Base-by-base conservation (phyloP, 2,888 invertebrate genomes). In the Chrysodeixis includens region DNA sequence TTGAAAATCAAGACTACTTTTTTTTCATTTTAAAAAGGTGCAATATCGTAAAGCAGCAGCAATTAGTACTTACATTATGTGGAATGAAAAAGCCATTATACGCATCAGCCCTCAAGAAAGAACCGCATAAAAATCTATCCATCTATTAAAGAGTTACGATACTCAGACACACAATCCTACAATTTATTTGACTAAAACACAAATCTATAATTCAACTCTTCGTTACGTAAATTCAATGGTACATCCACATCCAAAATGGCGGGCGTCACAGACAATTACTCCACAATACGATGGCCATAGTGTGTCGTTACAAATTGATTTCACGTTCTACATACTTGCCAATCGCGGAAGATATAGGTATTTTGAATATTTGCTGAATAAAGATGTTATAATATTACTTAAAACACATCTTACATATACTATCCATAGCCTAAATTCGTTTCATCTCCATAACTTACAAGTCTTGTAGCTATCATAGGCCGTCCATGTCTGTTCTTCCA, bases 281-380 rank as follows among this genome's bases (percentile, higher is more conserved):
- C 14, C 20, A 56, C 52, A 52, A 62, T 40, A 20, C 44, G 57
- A 56, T 20, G 1, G 32, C n/a, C 18, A 64, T 64, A 54, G 58
- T 64, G 53, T 26, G 16, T n/a, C 46, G 63, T 22, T 9, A 1
- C 46, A 22, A 64, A 64, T 58, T 46, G 46, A 64, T 64, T 58
- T 49, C 14, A 46, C 44, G 63, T 58, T 32, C 53, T 6, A 64
- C 22, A 32, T 54, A 12, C 22, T 26, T 22, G 12, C 53, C 2
- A 12, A 9, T 44, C 12, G 44, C 53, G 53, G 46, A 54, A 58
- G 46, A 64, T 53, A 30, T 16, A 30, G n/a, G n/a, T n/a, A n/a
- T 12, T 2, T 5, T 16, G 26, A 20, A 30, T 58, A 10, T 58
- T 51, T 58, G 6, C 8, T 20, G 14, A 5, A 14, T n/a, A n/a